A percentile compares a stretch with the other conserved stretches of the same genome.
These are phyloP conservation scores for Pseudopipra pipra DNA, from an alignment of 2,113 vertebrate species.

Conservation along the genomic window DNA sequence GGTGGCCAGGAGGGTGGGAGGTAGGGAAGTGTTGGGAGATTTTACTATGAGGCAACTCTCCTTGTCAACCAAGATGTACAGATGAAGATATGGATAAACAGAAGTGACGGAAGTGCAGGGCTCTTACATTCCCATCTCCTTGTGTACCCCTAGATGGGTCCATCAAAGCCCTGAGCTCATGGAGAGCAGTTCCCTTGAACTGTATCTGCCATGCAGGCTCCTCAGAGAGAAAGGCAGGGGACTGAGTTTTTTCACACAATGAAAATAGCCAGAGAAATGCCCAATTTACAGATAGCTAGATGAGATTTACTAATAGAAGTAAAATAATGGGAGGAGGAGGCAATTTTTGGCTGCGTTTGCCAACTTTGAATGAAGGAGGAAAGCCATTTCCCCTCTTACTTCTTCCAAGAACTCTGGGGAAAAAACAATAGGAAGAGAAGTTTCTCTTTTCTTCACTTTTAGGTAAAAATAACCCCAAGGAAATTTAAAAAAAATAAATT, in stretches of 20 bases:
- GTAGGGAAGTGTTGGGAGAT: background rate
- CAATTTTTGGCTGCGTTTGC: background rate
- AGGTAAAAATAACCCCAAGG: background rate
- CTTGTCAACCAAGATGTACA: background rate
- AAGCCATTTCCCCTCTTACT: constrained; percentile 3
- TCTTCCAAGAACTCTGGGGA: background rate
- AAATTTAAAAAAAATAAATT: background rate
- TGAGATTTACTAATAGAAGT: background rate
- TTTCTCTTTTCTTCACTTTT: constrained; percentile 47
- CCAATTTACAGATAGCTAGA: background rate
- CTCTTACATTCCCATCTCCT: background rate
- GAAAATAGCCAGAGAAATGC: background rate
- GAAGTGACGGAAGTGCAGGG: background rate
- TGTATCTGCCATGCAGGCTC: background rate
- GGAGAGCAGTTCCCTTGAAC: background rate
- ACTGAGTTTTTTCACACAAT: background rate
- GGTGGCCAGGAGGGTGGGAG: background rate
- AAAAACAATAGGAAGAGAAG: background rate
- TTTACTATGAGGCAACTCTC: background rate
- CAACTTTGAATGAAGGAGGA: background rate
- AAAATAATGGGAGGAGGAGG: background rate
- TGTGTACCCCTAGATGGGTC: background rate
- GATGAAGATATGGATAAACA: background rate
- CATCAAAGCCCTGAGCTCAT: background rate
- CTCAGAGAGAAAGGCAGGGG: background rate